Evolutionary conservation across 1,140 invertebrate genomes (phyloP).

Genomic region (Heliconius himera): DNA sequence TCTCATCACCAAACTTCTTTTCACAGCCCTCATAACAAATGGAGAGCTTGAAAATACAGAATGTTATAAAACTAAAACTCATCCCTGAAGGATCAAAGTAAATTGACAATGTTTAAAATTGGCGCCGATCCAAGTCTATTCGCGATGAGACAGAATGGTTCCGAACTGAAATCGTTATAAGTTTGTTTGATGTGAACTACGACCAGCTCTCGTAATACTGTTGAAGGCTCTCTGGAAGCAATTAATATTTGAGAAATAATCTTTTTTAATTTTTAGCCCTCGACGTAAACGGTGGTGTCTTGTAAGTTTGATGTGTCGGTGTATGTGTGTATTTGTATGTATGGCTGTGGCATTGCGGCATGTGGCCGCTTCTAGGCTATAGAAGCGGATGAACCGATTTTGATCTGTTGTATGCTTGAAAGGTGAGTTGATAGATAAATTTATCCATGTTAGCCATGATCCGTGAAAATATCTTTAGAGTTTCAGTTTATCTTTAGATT

Average conservation of each 20-base stretch:
- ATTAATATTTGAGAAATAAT: conserved; percentile 1
- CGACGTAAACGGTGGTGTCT: too few relatives aligned
- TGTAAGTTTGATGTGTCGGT: too few relatives aligned
- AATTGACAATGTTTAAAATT: conserved; percentile 24
- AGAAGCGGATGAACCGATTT: too few relatives aligned
- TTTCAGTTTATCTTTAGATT: too few relatives aligned
- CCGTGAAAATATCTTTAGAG: too few relatives aligned
- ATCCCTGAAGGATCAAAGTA: conserved; percentile 25
- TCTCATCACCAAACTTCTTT: neutral
- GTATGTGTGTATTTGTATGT: too few relatives aligned
- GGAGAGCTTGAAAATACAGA: conserved; percentile 4
- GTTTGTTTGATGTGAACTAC: conserved; percentile 8
- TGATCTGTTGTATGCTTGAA: too few relatives aligned
- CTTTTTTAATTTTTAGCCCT: neutral
- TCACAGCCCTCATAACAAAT: neutral
- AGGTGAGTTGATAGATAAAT: too few relatives aligned
- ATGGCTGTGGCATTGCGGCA: too few relatives aligned
- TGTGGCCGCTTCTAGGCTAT: too few relatives aligned
- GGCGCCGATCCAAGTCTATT: conserved; percentile 20
- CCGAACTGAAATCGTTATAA: conserved; percentile 25
- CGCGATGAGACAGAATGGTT: neutral
- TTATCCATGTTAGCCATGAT: too few relatives aligned
- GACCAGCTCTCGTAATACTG: neutral
- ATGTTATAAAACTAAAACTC: conserved; percentile 12
- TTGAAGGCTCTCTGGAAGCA: neutral